A percentile compares a stretch with the other conserved stretches of the same genome.
Conservation (phyloP, 2,888 invertebrate species). For the Campaea margaritaria region DNA sequence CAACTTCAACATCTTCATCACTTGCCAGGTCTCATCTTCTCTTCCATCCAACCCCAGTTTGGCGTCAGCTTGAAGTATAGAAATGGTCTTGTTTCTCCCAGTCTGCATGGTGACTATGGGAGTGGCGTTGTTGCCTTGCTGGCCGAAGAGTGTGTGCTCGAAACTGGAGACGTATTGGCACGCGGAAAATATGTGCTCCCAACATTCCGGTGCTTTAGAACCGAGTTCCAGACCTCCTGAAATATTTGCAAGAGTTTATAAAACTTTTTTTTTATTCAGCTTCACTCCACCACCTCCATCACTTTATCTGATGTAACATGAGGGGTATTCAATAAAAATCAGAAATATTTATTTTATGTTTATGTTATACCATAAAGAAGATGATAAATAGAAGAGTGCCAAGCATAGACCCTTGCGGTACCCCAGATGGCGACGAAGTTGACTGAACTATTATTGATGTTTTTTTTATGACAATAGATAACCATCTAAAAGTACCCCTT, state of each 20-base stretch:
- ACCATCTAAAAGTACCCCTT: too few species aligned
- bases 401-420: too few species aligned
- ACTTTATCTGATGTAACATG: too few species aligned
- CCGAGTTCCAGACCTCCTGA: constrained; percentile 94
- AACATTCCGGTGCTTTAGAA: constrained; percentile 96
- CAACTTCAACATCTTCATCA: not conserved
- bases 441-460: too few species aligned
- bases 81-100: constrained; percentile 85
- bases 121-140: constrained; percentile 89
- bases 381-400: too few species aligned
- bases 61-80: constrained; percentile 85
- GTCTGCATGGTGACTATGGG: constrained; percentile 88
- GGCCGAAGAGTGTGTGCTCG: constrained; percentile 95
- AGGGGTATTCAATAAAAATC: too few species aligned
- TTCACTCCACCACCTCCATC: too few species aligned
- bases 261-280: not conserved
- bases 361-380: too few species aligned
- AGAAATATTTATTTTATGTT: too few species aligned
- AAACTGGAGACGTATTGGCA: constrained; percentile 96
- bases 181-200: constrained; percentile 98
- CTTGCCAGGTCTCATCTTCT: constrained; percentile 92
- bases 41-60: constrained; percentile 80
- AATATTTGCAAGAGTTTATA: not conserved
- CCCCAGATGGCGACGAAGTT: too few species aligned
- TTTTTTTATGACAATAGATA: too few species aligned